Conservation (phyloP, 2,888 invertebrate genomes). For the Terebella lapidaria region DNA sequence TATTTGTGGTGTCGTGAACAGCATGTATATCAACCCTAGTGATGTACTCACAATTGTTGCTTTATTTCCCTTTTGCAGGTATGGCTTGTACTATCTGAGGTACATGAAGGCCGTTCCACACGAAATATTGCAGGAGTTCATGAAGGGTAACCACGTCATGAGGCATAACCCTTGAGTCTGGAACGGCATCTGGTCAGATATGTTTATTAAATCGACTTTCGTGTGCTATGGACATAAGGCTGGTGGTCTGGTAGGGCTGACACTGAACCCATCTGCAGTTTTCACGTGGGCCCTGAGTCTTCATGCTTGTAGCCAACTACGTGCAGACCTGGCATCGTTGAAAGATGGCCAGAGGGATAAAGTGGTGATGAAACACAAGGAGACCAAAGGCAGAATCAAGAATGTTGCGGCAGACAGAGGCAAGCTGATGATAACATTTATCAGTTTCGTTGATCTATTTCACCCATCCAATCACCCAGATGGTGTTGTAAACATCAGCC, state of each 20-base stretch:
- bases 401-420: neutral
- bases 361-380: neutral
- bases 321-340: neutral
- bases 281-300: neutral
- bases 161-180: neutral
- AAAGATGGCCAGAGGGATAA: neutral
- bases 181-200: neutral
- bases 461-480: too few species aligned
- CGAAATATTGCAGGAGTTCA: neutral
- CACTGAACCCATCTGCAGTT: neutral
- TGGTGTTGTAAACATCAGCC: too few species aligned
- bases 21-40: neutral
- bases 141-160: neutral
- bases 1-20: neutral
- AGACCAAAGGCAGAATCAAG: neutral
- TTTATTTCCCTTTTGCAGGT: neutral
- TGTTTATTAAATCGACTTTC: neutral
- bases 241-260: neutral
- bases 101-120: neutral
- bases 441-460: too few species aligned
- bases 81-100: neutral
- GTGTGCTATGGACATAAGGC: neutral
- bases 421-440: neutral
- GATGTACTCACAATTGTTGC: too few species aligned
- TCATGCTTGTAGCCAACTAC: neutral